Base-by-base conservation (phyloP, 2,797 vertebrate genomes). In the Tenualosa thibaudeaui region DNA sequence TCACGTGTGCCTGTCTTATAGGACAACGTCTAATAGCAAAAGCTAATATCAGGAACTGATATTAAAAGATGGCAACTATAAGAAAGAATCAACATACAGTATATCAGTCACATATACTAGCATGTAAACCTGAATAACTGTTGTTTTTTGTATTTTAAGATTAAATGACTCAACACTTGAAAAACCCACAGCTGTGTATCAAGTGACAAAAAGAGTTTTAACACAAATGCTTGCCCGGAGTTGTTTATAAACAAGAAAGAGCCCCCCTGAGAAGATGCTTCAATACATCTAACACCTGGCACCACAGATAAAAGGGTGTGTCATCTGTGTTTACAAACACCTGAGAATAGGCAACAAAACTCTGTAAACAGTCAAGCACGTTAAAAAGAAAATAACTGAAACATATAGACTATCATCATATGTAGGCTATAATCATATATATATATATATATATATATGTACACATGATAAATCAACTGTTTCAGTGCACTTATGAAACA, bases 321-420 rank as follows among this genome's bases (percentile, higher is more conserved):
- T 71, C 68, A 71, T 71, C 68, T 71, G 68, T 71, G 68, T 71
- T 71, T 40, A 40, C 68, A 71, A 71, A 37, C 68, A 71, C 15
- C 31, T 40, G 68, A 71, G 68, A 37, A 31, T 17, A 40, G 10
- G 6, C 54, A 56, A 56, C 54, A 56, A 56, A 56, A 54, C 12
- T 15, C 10, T 54, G 13, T 19, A 56, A 22, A 4, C 19, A 22
- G 15, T 54, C 53, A 54, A 13, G 53, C 53, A 19, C 17, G 1
- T 56, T 53, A 53, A 12, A 13, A 53, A 22, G 15, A 56, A 56
- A 56, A 56, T 22, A 56, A 56, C 19, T 56, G 5, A 17, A 56
- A 56, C 54, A 54, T 54, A 54, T 15, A 54, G 13, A 56, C 19
- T 17, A 4, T 8, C 54, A 56, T 56, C 19, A 3, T 5, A 56